A percentile compares a stretch with the other conserved stretches of the same genome.
These are phyloP conservation scores for Latrodectus elegans DNA, from an alignment of 2,888 invertebrate species.

Conservation along the genomic window DNA sequence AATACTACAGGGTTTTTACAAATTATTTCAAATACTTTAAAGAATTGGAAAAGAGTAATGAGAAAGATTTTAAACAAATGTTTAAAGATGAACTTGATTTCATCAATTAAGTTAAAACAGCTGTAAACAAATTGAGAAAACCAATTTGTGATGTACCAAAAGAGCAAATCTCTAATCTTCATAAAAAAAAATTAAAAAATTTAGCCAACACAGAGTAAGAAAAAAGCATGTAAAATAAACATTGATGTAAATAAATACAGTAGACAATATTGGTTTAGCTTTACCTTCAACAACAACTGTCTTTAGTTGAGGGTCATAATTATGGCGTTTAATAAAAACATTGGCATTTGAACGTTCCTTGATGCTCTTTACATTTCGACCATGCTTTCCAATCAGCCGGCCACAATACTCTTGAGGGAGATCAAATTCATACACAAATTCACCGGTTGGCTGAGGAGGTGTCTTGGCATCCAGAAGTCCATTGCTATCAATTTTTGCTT, in stretches of 20 bases:
- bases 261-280: not conserved
- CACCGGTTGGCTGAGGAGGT: not conserved
- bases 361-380: conserved; percentile 85
- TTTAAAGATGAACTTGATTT: not conserved
- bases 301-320: conserved; percentile 83
- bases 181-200: no score
- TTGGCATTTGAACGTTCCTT: conserved; percentile 86
- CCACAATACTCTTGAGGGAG: conserved; percentile 82
- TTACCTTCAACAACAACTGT: conserved; percentile 88
- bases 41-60: no score
- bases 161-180: no score
- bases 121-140: no score
- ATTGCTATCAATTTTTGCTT: not conserved
- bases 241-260: no score
- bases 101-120: no score
- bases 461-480: conserved; percentile 18
- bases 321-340: conserved; percentile 86
- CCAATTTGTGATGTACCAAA: no score
- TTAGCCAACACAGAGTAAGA: no score
- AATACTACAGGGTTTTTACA: not conserved
- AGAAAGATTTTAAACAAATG: no score
- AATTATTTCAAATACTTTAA: not conserved
- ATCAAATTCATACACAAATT: conserved; percentile 74
- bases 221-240: no score
- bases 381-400: conserved; percentile 85